A percentile compares a stretch with the other conserved stretches of the same genome.
Conservation (phyloP, 2,888 invertebrate genomes). For the Mellilla xanthometata region DNA sequence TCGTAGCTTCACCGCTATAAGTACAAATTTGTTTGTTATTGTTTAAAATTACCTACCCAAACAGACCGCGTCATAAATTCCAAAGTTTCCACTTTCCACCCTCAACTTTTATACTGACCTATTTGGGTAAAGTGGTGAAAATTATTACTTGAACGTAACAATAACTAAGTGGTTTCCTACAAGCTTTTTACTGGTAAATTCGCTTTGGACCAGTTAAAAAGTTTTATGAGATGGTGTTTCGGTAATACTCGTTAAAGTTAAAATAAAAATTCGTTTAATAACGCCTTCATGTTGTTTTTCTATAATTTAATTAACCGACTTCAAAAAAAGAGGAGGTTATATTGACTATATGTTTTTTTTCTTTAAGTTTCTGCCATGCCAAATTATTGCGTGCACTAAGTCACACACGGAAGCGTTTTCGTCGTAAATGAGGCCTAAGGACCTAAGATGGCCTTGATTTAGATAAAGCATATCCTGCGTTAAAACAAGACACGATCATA, state of each 20-base stretch:
- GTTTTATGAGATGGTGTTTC: conserved; percentile 3
- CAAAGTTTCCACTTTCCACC: conserved; percentile 57
- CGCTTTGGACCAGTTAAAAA: background rate
- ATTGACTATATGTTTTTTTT: too few relatives aligned
- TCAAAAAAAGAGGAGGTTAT: too few relatives aligned
- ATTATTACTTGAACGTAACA: conserved; percentile 43
- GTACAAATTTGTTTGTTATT: conserved; percentile 66
- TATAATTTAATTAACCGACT: too few relatives aligned
- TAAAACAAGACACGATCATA: too few relatives aligned
- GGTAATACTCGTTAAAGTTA: background rate
- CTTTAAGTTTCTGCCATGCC: too few relatives aligned
- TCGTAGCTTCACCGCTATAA: conserved; percentile 29
- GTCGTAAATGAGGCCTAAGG: too few relatives aligned
- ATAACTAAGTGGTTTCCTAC: conserved; percentile 31
- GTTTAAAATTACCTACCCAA: conserved; percentile 67
- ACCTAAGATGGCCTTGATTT: too few relatives aligned
- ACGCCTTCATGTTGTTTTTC: too few relatives aligned
- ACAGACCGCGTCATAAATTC: conserved; percentile 64
- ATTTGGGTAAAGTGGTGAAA: conserved; percentile 52
- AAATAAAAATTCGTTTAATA: too few relatives aligned
- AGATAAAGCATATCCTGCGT: too few relatives aligned
- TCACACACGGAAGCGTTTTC: too few relatives aligned
- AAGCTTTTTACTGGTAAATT: conserved; percentile 15
- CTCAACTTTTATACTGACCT: conserved; percentile 59
- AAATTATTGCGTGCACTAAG: too few relatives aligned